A percentile compares a stretch with the other conserved stretches of the same genome.
Evolutionary conservation across 1,140 invertebrate genomes (phyloP).

Genomic region (Drosophila arizonae): DNA sequence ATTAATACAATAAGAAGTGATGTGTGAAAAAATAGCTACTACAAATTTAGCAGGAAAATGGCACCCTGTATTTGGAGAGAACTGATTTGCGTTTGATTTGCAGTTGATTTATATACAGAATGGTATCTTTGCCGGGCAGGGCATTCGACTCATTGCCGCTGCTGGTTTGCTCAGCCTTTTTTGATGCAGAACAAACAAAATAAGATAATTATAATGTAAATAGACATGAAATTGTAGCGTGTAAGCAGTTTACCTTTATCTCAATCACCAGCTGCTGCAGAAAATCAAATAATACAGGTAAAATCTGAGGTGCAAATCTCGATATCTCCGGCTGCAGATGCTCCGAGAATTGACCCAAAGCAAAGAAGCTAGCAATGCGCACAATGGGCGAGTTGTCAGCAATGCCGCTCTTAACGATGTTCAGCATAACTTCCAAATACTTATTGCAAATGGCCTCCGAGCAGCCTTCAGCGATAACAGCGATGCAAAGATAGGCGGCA

Average conservation of each 20-base stretch:
- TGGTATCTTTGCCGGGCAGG: constrained; percentile 58
- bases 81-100: constrained; percentile 76
- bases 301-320: constrained; percentile 87
- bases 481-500: constrained; percentile 89
- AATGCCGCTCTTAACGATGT: constrained; percentile 89
- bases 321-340: constrained; percentile 90
- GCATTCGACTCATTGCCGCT: constrained; percentile 38
- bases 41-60: constrained; percentile 4
- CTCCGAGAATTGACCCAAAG: constrained; percentile 92
- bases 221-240: not conserved
- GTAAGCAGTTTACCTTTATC: constrained; percentile 72
- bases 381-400: constrained; percentile 85
- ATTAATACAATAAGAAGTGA: constrained; percentile 23
- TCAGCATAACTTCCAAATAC: constrained; percentile 88
- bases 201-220: constrained; percentile 46
- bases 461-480: constrained; percentile 91
- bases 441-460: constrained; percentile 89
- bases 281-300: constrained; percentile 90
- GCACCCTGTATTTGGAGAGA: constrained; percentile 72
- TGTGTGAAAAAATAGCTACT: constrained; percentile 29
- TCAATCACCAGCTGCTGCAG: constrained; percentile 85
- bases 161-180: constrained; percentile 56
- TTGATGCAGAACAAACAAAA: constrained; percentile 61
- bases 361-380: constrained; percentile 90
- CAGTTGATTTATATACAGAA: constrained; percentile 66